phyloP scores from a whole-genome alignment of 2,888 invertebrate genomes.

The Apoda limacodes region DNA sequence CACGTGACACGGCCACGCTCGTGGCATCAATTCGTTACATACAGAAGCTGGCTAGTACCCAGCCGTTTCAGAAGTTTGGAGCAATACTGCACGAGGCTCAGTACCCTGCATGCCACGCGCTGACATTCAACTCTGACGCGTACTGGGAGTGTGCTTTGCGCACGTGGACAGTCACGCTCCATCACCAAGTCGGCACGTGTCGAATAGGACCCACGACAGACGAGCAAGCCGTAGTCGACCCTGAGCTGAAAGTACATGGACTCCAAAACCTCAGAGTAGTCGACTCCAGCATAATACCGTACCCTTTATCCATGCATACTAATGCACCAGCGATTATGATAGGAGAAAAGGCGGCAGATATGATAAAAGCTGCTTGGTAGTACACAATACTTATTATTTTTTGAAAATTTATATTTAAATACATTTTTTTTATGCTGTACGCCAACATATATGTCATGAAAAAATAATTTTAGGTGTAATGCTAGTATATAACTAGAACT shows the following conservation, averaged over 20 bases:
- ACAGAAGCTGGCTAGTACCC: slow-evolving; percentile 64
- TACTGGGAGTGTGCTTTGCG: slow-evolving; percentile 78
- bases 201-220: slow-evolving; percentile 75
- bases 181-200: slow-evolving; percentile 77
- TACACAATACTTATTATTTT: no score
- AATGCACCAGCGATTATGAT: slow-evolving; percentile 78
- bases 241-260: slow-evolving; percentile 72
- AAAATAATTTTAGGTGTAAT: no score
- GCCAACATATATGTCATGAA: no score
- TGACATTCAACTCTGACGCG: slow-evolving; percentile 65
- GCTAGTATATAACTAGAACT: no score
- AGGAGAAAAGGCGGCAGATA: slow-evolving; percentile 77
- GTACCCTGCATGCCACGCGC: slow-evolving; percentile 65
- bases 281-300: slow-evolving; percentile 77
- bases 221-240: slow-evolving; percentile 71
- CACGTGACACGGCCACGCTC: slow-evolving; percentile 69
- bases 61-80: slow-evolving; percentile 71
- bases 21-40: slow-evolving; percentile 71
- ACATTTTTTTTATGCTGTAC: no score
- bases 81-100: slow-evolving; percentile 63
- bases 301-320: slow-evolving; percentile 74
- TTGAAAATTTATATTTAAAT: no score
- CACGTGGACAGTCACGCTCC: slow-evolving; percentile 71
- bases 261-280: slow-evolving; percentile 72
- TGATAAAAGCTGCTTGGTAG: slow-evolving; percentile 70